Percentiles rank a stretch among this genome's conserved stretches.
These are phyloP conservation scores for Pterostichus madidus DNA, from an alignment of 2,888 invertebrate genomes.

Conservation along the genomic window DNA sequence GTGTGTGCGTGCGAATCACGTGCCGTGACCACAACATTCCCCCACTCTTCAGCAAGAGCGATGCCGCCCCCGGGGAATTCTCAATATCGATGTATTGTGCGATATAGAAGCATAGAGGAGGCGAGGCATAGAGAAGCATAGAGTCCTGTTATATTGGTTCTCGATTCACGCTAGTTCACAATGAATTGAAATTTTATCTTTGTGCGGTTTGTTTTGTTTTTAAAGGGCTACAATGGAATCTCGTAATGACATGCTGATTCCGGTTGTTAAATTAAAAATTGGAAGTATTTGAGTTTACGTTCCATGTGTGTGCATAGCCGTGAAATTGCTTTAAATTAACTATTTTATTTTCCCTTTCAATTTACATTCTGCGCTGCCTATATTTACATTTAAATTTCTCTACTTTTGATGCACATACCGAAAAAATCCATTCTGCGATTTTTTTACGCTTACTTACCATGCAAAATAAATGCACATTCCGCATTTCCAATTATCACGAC, in stretches of 20 bases:
- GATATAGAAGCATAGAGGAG: not conserved
- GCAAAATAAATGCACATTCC: too few species aligned
- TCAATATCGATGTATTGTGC: conserved; percentile 53
- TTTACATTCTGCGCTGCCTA: conserved; percentile 46
- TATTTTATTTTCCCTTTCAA: conserved; percentile 50
- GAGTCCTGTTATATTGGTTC: conserved; percentile 12
- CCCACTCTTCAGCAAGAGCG: not conserved
- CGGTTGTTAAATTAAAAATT: conserved; percentile 53
- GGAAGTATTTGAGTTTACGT: conserved; percentile 38
- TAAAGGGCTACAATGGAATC: not conserved
- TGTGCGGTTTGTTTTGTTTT: conserved; percentile 40
- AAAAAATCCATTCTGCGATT: not conserved
- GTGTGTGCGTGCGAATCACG: conserved; percentile 4
- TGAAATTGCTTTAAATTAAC: conserved; percentile 57
- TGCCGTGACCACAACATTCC: conserved; percentile 25
- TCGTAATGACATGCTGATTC: conserved; percentile 61
- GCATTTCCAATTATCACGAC: too few species aligned
- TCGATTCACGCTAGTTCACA: conserved; percentile 33
- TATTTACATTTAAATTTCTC: conserved; percentile 55
- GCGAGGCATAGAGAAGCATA: too few species aligned
- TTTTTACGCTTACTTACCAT: too few species aligned
- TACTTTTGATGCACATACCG: conserved; percentile 11
- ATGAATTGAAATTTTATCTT: conserved; percentile 65
- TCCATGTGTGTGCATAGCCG: conserved; percentile 29
- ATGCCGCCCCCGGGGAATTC: conserved; percentile 23